A percentile compares a stretch with the other conserved stretches of the same genome.
Evolutionary conservation across 2,888 invertebrate genomes (phyloP).

Genomic region (Branchellion lobata): DNA sequence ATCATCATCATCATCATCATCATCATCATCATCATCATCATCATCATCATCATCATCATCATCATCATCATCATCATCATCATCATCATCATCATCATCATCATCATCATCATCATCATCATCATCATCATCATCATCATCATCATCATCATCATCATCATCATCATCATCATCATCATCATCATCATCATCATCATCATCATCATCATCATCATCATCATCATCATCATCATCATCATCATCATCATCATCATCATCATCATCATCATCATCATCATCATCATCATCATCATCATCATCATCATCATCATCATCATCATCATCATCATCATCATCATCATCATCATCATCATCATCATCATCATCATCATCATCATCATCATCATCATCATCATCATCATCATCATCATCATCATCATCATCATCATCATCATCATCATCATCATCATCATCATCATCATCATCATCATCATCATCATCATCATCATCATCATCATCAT

Average conservation of each 20-base stretch:
- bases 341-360: not conserved
- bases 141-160: not conserved
- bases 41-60: not conserved
- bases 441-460: not conserved
- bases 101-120: not conserved
- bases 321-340: not conserved
- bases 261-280: slow-evolving; percentile 5
- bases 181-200: not conserved
- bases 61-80: not conserved
- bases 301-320: not conserved
- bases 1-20: not conserved
- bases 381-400: not conserved
- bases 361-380: slow-evolving; percentile 6
- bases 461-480: not conserved
- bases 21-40: not conserved
- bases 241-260: not conserved
- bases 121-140: slow-evolving; percentile 5
- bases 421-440: slow-evolving; percentile 2
- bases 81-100: not conserved
- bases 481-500: slow-evolving; percentile 9
- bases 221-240: slow-evolving; percentile 6
- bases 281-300: not conserved
- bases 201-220: not conserved
- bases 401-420: not conserved
- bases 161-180: slow-evolving; percentile 5